Evolutionary conservation across 1,140 invertebrate genomes (phyloP).

Genomic region (Drosophila nebulosa): DNA sequence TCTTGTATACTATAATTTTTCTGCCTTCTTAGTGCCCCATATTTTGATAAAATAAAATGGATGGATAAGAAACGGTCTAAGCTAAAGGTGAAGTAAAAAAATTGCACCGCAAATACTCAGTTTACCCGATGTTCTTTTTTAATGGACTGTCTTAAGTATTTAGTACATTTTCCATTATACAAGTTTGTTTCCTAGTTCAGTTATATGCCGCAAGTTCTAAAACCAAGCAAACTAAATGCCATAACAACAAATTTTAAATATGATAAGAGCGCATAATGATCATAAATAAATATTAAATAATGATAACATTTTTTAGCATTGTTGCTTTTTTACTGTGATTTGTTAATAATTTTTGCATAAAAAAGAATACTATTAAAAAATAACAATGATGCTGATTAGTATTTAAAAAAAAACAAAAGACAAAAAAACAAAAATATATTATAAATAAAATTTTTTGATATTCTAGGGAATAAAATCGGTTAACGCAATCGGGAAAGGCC

Average conservation of each 20-base stretch:
- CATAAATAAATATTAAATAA: constrained; percentile 21
- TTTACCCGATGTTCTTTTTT: too few species aligned
- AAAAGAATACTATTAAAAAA: constrained; percentile 22
- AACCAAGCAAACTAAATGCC: constrained; percentile 18
- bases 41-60: too few species aligned
- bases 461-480: constrained; percentile 32
- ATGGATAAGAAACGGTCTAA: too few species aligned
- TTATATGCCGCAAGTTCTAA: constrained; percentile 5
- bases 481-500: constrained; percentile 53
- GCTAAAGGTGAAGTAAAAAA: too few species aligned
- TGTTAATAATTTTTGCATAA: constrained; percentile 68
- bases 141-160: background rate
- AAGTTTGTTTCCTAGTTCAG: constrained; percentile 1
- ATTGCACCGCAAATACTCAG: too few species aligned
- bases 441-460: constrained; percentile 27
- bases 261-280: background rate
- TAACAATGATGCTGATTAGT: constrained; percentile 47
- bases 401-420: constrained; percentile 17
- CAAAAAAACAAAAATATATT: constrained; percentile 22
- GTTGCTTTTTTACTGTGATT: constrained; percentile 76
- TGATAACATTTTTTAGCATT: constrained; percentile 53
- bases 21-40: too few species aligned
- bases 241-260: constrained; percentile 14
- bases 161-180: constrained; percentile 9
- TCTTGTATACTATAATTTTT: background rate